Percentiles rank a stretch among this genome's conserved stretches.
These are phyloP conservation scores for Leptinotarsa juncta DNA, from an alignment of 2,888 invertebrate species.

Conservation along the genomic window DNA sequence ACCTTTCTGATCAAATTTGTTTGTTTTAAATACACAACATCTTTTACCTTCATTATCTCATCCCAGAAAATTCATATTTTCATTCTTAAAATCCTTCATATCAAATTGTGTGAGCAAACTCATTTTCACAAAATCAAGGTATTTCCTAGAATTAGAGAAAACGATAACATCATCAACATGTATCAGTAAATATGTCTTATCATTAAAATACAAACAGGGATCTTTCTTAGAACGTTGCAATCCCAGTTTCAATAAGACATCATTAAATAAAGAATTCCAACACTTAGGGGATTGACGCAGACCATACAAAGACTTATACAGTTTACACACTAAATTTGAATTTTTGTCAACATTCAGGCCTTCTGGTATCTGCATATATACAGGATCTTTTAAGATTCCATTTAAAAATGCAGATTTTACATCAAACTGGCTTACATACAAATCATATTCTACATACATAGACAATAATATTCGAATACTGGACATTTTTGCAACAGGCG, in stretches of 20 bases:
- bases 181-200: slow-evolving; percentile 38
- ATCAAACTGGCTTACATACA: slow-evolving; percentile 22
- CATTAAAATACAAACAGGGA: slow-evolving; percentile 46
- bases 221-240: slow-evolving; percentile 43
- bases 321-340: slow-evolving; percentile 19
- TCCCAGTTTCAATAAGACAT: slow-evolving; percentile 30
- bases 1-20: slow-evolving; percentile 35
- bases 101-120: neutral
- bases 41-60: slow-evolving; percentile 15
- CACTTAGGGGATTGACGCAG: slow-evolving; percentile 40
- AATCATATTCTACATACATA: slow-evolving; percentile 31
- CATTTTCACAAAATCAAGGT: slow-evolving; percentile 13
- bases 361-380: slow-evolving; percentile 20
- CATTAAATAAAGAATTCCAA: slow-evolving; percentile 41
- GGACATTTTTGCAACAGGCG: slow-evolving; percentile 42
- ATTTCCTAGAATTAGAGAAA: slow-evolving; percentile 30
- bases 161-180: slow-evolving; percentile 45
- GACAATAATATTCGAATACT: slow-evolving; percentile 38
- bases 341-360: slow-evolving; percentile 10
- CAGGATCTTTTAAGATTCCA: slow-evolving; percentile 11
- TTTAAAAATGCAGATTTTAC: slow-evolving; percentile 15
- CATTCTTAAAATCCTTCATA: slow-evolving; percentile 6
- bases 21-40: slow-evolving; percentile 26
- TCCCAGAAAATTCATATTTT: slow-evolving; percentile 21
- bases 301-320: slow-evolving; percentile 21